phyloP scores from a whole-genome alignment of 2,113 vertebrate genomes.

The Neolamprologus sp. region DNA sequence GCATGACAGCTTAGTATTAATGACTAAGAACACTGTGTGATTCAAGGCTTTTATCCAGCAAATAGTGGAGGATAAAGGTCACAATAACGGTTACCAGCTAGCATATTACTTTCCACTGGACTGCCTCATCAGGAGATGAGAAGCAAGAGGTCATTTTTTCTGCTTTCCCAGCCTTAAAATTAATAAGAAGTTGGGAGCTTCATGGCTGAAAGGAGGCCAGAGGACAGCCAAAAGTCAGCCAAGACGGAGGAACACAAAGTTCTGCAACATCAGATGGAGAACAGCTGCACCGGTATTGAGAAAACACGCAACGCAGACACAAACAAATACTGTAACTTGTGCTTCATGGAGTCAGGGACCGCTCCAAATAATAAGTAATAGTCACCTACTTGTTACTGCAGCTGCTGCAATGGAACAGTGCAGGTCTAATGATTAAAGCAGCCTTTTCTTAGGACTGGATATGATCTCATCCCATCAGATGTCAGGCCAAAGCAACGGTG shows the following conservation, averaged over 20 bases:
- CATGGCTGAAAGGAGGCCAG: constrained; percentile 7
- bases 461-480: neutral
- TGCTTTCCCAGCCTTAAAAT: neutral
- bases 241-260: constrained; percentile 35
- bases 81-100: constrained; percentile 13
- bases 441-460: neutral
- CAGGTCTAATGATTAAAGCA: neutral
- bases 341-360: neutral
- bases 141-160: neutral
- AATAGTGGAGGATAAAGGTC: constrained; percentile 52
- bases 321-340: neutral
- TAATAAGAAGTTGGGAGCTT: neutral
- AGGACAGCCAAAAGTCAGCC: constrained; percentile 9
- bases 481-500: neutral
- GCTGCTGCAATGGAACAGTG: neutral
- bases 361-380: neutral
- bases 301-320: neutral
- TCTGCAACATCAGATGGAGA: neutral
- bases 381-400: neutral
- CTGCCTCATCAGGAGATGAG: constrained; percentile 38
- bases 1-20: constrained; percentile 48
- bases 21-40: constrained; percentile 39
- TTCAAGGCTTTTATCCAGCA: constrained; percentile 41
- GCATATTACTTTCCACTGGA: constrained; percentile 29
- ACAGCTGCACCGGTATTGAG: constrained; percentile 17